Conservation (phyloP, 2,888 invertebrate species). For the Electrophaes corylata region DNA sequence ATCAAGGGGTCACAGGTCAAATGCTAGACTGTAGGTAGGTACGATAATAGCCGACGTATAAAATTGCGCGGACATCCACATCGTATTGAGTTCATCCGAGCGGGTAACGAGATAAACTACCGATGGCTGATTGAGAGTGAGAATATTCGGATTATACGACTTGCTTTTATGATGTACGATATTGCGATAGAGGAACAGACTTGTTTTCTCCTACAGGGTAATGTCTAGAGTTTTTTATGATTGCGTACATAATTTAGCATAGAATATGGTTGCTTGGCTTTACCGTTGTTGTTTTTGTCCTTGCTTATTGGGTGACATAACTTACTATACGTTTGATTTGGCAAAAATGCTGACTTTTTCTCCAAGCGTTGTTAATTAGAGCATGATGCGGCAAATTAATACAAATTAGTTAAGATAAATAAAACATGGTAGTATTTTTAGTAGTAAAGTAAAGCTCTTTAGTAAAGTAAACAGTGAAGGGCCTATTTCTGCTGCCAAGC, state of each 20-base stretch:
- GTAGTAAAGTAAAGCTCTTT: no score
- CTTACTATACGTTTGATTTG: no score
- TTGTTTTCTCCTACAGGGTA: slow-evolving; percentile 33
- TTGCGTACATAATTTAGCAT: slow-evolving; percentile 23
- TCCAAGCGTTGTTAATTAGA: no score
- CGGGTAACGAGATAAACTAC: slow-evolving; percentile 43
- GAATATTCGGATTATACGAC: slow-evolving; percentile 40
- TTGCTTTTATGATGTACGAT: slow-evolving; percentile 36
- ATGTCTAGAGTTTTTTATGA: slow-evolving; percentile 29
- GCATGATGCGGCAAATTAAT: no score
- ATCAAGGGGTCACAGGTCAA: background rate
- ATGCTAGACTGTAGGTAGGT: slow-evolving; percentile 9
- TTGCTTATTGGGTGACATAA: background rate
- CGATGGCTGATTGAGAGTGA: slow-evolving; percentile 35
- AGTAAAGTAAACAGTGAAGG: no score
- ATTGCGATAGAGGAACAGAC: slow-evolving; percentile 18
- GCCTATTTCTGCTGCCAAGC: no score
- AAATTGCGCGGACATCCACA: slow-evolving; percentile 43
- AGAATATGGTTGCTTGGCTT: slow-evolving; percentile 8
- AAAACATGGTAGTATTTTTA: no score
- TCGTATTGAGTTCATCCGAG: slow-evolving; percentile 38
- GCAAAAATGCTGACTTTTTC: no score
- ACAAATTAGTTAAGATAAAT: no score
- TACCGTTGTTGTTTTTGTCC: slow-evolving; percentile 9
- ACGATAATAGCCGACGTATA: slow-evolving; percentile 26